Base-by-base conservation (phyloP, 2,888 invertebrate genomes). In the Drosophila barbarae region DNA sequence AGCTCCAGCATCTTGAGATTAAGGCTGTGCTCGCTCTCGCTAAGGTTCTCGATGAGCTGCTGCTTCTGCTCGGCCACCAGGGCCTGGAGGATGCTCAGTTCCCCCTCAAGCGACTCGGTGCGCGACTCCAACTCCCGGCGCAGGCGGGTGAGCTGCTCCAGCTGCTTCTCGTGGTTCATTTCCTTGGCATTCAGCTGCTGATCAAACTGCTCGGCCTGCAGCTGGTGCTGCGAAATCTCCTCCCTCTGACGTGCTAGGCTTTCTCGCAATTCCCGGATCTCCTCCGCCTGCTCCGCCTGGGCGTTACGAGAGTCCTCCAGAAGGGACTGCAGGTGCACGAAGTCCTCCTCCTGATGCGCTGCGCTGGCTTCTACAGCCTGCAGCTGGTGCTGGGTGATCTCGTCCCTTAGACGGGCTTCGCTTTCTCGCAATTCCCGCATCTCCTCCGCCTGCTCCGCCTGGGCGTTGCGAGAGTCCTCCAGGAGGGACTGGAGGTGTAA, bases 31-130 rank as follows among this genome's bases (percentile, higher is more conserved):
- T 90, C 89, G 49, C 79, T 82, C 36, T 89, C 88, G 38, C 87
- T 88, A 32, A 83, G 87, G n/a, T 84, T 76, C 47, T 88, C 88
- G 51, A 89, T 90, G 0, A 90, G 72, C 69, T 90, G 89, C 53
- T 89, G 86, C 72, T 90, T 90, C 72, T 90, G 90, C 51, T 90
- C 90, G 1, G 81, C 75, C 2, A 88, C 86, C n/a, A 90, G 66
- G 0, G 86, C 80, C 50, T 88, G 87, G 2, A 90, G 67, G 28
- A 89, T 88, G 52, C 86, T 76, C 74, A 88, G 84, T 65, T 89
- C 88, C 0, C 85, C 86, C 38, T 88, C 87, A 0, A 86, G 80
- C 0, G 87, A 84, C 21, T 86, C 83, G 26, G 55, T 59, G 36
- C 59, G 71, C 4, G 74, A 66, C 63, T 87, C 86, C 6, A 86